Conservation (phyloP, 2,797 vertebrate species). For the Phrynocephalus forsythii region DNA sequence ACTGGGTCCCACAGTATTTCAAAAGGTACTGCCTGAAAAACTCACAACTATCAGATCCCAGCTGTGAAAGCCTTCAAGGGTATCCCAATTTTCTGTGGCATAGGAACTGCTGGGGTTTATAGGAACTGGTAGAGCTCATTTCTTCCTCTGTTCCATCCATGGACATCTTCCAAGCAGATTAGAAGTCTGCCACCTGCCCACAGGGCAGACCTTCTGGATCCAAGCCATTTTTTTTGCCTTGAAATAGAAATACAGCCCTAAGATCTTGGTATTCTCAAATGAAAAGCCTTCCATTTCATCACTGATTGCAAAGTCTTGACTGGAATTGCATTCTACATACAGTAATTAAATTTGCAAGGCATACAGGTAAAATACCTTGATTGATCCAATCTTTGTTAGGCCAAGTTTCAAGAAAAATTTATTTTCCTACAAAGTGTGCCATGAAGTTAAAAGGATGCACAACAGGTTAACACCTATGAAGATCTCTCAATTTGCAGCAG, state of each 20-base stretch:
- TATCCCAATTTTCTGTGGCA: background rate
- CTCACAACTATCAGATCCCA: too few relatives aligned
- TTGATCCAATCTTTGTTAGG: background rate
- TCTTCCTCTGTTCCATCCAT: background rate
- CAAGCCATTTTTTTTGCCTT: background rate
- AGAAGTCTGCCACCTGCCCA: background rate
- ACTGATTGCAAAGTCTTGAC: background rate
- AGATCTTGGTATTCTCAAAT: background rate
- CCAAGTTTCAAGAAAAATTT: background rate
- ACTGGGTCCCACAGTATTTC: background rate
- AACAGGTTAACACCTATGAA: too few relatives aligned
- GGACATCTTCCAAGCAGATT: background rate
- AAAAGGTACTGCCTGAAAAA: background rate
- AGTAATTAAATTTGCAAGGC: background rate
- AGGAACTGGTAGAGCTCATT: background rate
- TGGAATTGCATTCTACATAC: background rate
- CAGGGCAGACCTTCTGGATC: background rate
- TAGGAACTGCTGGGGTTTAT: background rate
- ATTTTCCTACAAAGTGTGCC: background rate
- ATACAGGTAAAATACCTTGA: background rate
- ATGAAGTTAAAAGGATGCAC: background rate
- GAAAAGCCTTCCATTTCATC: background rate
- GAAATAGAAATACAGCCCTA: background rate
- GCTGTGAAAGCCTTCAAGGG: too few relatives aligned
- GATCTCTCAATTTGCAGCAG: too few relatives aligned